phyloP scores from a whole-genome alignment of 2,113 vertebrate species.

The Spilogale gracilis region DNA sequence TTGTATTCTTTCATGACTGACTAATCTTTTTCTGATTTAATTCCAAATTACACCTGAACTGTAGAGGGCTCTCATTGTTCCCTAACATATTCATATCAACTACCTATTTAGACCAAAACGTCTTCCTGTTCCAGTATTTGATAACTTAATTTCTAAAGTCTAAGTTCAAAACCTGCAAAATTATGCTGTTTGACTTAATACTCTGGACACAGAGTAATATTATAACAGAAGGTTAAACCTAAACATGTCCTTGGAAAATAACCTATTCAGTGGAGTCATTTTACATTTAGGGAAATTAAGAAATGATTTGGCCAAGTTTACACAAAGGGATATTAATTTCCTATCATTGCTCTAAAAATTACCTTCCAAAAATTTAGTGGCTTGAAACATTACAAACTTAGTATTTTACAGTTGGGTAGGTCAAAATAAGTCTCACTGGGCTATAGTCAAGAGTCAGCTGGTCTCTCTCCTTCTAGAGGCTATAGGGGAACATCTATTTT shows the following conservation, averaged over 20 bases:
- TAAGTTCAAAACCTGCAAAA: not conserved
- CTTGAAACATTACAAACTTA: not conserved
- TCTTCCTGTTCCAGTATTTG: not conserved
- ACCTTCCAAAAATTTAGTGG: not conserved
- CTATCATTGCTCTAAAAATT: not conserved
- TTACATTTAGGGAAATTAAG: not conserved
- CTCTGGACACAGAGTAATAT: not conserved
- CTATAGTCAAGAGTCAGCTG: not conserved
- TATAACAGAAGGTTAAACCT: not conserved
- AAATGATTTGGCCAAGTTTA: not conserved
- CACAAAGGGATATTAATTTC: not conserved
- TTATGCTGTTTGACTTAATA: not conserved
- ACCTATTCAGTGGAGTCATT: not conserved
- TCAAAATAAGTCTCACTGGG: not conserved
- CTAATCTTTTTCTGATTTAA: not conserved
- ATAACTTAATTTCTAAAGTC: not conserved
- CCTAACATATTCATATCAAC: not conserved
- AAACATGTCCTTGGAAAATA: not conserved
- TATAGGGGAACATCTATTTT: not conserved
- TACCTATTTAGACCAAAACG: not conserved
- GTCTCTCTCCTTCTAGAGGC: not conserved
- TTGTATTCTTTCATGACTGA: not conserved
- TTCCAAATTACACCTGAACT: not conserved
- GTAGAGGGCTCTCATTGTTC: not conserved
- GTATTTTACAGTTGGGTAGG: not conserved